phyloP scores from a whole-genome alignment of 2,113 vertebrate species.

The Nesoenas mayeri region DNA sequence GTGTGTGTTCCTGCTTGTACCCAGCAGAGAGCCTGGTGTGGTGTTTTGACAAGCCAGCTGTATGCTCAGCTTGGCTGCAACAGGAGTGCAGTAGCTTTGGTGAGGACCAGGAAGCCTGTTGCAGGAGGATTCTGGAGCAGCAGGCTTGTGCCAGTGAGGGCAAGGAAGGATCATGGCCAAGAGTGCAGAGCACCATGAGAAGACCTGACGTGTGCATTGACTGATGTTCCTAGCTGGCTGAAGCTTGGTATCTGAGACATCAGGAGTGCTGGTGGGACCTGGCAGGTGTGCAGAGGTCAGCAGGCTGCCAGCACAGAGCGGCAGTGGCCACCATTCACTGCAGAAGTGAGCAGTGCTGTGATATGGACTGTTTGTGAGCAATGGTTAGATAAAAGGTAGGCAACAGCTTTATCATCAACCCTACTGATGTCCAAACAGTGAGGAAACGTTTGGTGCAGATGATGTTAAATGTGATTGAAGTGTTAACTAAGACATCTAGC shows the following conservation, averaged over 20 bases:
- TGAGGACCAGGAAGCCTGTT: not conserved
- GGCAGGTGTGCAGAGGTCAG: not conserved
- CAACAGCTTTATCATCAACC: accelerated
- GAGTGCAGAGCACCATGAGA: accelerated
- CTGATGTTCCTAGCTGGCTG: accelerated
- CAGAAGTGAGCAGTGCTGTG: not conserved
- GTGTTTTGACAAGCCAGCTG: not conserved
- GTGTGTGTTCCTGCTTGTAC: accelerated
- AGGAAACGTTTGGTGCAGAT: not conserved
- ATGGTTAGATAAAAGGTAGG: not conserved
- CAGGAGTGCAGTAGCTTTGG: accelerated
- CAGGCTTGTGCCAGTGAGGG: not conserved
- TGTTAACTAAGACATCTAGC: not conserved
- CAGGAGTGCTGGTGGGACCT: accelerated
- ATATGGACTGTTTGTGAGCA: no score
- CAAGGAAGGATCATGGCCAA: not conserved
- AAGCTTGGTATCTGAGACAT: not conserved
- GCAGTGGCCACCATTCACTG: accelerated
- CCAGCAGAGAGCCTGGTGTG: not conserved
- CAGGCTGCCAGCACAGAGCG: not conserved
- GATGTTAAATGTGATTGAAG: not conserved
- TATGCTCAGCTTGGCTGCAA: accelerated
- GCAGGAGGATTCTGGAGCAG: not conserved
- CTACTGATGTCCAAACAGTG: not conserved
- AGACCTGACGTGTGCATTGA: no score